Evolutionary conservation across 2,113 vertebrate species (phyloP).

Genomic region (Panthera tigris): DNA sequence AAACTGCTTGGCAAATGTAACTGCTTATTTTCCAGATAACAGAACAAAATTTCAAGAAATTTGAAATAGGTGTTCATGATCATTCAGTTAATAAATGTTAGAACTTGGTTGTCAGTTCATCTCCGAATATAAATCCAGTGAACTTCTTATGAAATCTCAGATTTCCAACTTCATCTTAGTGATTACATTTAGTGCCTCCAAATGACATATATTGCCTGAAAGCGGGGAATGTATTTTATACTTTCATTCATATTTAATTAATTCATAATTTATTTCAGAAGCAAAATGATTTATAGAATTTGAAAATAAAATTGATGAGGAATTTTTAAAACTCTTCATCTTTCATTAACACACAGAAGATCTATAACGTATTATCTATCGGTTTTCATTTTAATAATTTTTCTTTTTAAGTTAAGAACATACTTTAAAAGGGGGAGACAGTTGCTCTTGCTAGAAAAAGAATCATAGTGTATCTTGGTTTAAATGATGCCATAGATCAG

Average conservation of each 20-base stretch:
- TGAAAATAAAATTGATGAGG: background rate
- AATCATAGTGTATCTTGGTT: background rate
- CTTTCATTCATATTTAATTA: background rate
- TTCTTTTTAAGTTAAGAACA: background rate
- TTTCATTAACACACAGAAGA: background rate
- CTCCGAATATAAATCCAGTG: background rate
- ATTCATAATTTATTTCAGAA: background rate
- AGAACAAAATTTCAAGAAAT: background rate
- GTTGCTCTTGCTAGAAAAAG: background rate
- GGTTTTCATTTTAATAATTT: constrained; percentile 2
- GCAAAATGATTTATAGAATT: background rate
- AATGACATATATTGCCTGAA: background rate
- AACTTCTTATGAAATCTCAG: background rate
- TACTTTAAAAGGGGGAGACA: background rate
- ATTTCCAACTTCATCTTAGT: background rate
- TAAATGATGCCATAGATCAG: constrained; percentile 40
- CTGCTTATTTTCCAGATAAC: background rate
- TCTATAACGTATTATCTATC: background rate
- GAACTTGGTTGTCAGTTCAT: background rate
- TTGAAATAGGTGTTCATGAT: background rate
- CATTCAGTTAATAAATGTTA: background rate
- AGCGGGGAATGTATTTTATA: background rate
- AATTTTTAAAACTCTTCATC: background rate
- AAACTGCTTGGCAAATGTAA: background rate
- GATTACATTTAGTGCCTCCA: background rate